Evolutionary conservation across 2,797 vertebrate species (phyloP).

Genomic region (Nannoperca australis): DNA sequence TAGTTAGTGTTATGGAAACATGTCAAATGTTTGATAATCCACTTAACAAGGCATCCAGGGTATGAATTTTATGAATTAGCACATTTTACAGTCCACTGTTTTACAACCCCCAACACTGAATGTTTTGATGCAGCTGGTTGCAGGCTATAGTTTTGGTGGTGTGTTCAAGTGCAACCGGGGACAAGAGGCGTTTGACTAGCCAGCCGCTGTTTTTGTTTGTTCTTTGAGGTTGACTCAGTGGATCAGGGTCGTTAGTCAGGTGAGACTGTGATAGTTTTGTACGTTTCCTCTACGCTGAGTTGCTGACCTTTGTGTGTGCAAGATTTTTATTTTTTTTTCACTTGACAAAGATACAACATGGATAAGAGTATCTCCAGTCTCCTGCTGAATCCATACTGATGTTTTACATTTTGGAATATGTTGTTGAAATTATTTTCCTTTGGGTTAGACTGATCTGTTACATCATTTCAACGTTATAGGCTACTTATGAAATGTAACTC

Average conservation of each 20-base stretch:
- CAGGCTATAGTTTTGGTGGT: not conserved
- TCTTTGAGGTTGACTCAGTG: conserved; percentile 22
- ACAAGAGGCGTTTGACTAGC: not conserved
- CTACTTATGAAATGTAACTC: not conserved
- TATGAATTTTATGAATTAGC: conserved; percentile 32
- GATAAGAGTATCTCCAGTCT: not conserved
- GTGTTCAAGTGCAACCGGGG: conserved; percentile 15
- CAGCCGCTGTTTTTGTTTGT: not conserved
- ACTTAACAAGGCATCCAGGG: conserved; percentile 21
- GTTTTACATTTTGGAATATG: not conserved
- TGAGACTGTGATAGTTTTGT: not conserved
- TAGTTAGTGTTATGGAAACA: not conserved
- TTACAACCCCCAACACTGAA: conserved; percentile 7
- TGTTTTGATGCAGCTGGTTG: conserved; percentile 9
- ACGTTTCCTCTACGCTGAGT: not conserved
- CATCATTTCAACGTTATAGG: not conserved
- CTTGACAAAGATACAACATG: not conserved
- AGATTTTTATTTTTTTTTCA: not conserved
- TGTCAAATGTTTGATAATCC: conserved; percentile 14
- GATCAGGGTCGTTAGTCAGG: not conserved
- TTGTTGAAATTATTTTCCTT: not conserved
- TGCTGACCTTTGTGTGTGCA: not conserved
- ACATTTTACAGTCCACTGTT: conserved; percentile 7
- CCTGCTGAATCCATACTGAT: not conserved
- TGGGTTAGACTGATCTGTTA: not conserved